phyloP scores from a whole-genome alignment of 92 coral and sea anemone genomes.

The Paramuricea clavata region DNA sequence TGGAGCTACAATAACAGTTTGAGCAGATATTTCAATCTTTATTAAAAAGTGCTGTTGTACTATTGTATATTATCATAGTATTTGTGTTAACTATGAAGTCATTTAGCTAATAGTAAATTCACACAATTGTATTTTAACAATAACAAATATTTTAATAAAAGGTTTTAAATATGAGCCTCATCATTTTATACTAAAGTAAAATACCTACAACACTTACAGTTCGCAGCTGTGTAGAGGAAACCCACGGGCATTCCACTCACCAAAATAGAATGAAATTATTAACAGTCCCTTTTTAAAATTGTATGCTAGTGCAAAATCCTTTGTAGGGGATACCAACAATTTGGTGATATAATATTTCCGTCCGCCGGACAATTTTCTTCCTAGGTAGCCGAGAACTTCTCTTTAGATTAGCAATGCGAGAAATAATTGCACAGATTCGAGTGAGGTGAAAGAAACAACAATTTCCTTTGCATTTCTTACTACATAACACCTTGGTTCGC shows the following conservation, averaged over 20 bases:
- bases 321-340: too few species aligned
- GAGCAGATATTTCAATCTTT: not conserved
- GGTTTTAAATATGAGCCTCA: not conserved
- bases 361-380: constrained; percentile 18
- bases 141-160: not conserved
- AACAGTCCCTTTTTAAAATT: constrained; percentile 22
- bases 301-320: constrained; percentile 29
- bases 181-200: not conserved
- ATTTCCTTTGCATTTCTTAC: constrained; percentile 9
- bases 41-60: not conserved
- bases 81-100: not conserved
- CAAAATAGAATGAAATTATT: constrained; percentile 12
- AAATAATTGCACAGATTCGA: constrained; percentile 29
- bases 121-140: too few species aligned
- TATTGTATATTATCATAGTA: not conserved
- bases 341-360: too few species aligned
- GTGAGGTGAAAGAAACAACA: constrained; percentile 12
- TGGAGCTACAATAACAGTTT: not conserved
- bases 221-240: constrained; percentile 32
- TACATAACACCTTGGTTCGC: constrained; percentile 14
- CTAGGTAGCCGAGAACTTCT: constrained; percentile 21
- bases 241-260: constrained; percentile 39
- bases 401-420: not conserved
- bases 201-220: not conserved
- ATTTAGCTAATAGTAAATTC: too few species aligned